Conservation (phyloP, 2,888 invertebrate genomes). For the Calameuta pallipes region DNA sequence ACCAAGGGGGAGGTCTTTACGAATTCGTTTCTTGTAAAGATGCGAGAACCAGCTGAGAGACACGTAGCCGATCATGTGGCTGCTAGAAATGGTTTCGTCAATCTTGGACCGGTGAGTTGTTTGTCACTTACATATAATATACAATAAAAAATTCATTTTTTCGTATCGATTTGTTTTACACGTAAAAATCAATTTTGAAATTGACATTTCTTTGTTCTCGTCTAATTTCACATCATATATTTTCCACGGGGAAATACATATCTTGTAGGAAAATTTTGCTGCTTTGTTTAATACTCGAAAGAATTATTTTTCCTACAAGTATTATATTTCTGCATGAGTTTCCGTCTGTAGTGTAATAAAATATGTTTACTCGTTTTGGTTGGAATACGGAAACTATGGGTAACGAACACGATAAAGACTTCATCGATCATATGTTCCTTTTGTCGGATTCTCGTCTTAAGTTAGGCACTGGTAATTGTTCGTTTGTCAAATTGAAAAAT, state of each 20-base stretch:
- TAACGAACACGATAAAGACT: background rate
- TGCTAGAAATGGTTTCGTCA: constrained; percentile 90
- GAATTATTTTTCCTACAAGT: background rate
- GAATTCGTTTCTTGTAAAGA: constrained; percentile 93
- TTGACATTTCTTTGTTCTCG: background rate
- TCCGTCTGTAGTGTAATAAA: background rate
- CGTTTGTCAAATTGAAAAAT: background rate
- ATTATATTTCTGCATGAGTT: background rate
- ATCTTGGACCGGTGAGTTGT: constrained; percentile 90
- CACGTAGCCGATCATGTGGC: constrained; percentile 86
- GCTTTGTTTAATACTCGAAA: background rate
- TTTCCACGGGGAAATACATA: background rate
- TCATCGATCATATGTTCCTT: background rate
- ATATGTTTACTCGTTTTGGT: background rate
- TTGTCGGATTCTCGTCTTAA: background rate
- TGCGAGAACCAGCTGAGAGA: constrained; percentile 82
- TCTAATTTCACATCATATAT: background rate
- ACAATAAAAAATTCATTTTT: constrained; percentile 20
- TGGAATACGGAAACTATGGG: background rate
- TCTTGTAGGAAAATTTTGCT: background rate
- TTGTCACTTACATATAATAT: background rate
- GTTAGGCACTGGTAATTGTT: background rate
- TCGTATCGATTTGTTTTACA: background rate
- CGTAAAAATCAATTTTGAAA: background rate
- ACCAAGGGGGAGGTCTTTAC: constrained; percentile 82